phyloP scores from a whole-genome alignment of 2,888 invertebrate species.

The Lasioglossum oenotherae region DNA sequence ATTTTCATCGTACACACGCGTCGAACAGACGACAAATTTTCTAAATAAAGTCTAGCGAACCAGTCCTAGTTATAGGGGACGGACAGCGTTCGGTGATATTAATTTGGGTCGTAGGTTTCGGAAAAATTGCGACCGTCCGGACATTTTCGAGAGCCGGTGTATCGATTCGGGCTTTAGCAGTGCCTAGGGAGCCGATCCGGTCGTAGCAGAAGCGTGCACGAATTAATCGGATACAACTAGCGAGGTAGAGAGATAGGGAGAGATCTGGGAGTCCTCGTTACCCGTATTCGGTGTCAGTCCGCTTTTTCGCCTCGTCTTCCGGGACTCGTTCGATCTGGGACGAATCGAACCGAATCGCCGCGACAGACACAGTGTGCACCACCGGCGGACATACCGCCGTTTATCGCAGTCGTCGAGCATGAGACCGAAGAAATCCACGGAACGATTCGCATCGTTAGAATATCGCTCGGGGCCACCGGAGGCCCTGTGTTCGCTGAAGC shows the following conservation, averaged over 20 bases:
- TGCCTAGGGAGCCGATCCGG: constrained; percentile 1
- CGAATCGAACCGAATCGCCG: constrained; percentile 12
- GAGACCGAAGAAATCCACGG: constrained; percentile 17
- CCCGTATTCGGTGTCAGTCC: not conserved
- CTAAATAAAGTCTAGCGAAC: no score
- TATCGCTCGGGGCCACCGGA: constrained; percentile 34
- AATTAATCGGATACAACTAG: constrained; percentile 23
- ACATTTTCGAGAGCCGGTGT: not conserved
- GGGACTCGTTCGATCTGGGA: constrained; percentile 3
- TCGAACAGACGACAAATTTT: no score
- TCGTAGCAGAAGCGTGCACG: not conserved
- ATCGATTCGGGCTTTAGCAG: constrained; percentile 6
- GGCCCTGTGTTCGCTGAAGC: constrained; percentile 37
- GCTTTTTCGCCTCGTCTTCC: constrained; percentile 5
- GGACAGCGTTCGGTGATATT: not conserved
- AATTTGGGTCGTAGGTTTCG: not conserved
- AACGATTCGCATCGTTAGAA: constrained; percentile 28
- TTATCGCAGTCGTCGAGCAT: not conserved
- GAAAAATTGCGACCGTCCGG: not conserved
- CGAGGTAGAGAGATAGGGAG: not conserved
- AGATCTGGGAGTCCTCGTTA: constrained; percentile 6
- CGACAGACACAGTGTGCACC: not conserved
- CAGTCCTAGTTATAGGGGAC: no score
- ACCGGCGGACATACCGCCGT: not conserved
- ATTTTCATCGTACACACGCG: not conserved